A percentile compares a stretch with the other conserved stretches of the same genome.
Evolutionary conservation across 2,797 vertebrate species (phyloP).

Genomic region (Masticophis lateralis): DNA sequence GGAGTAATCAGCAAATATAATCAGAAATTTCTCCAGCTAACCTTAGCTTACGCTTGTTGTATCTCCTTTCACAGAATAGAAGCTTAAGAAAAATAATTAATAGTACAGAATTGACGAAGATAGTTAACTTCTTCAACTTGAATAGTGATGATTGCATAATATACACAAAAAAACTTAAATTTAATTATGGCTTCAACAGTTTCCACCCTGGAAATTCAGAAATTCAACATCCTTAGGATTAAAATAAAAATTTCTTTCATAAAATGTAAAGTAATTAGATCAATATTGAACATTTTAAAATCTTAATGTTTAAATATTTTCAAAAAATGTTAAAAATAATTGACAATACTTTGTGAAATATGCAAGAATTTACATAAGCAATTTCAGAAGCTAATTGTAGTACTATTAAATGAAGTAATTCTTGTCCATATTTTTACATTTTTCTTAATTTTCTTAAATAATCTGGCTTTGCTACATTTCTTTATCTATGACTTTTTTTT

Average conservation of each 20-base stretch:
- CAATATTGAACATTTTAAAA: background rate
- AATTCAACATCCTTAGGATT: background rate
- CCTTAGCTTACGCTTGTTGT: background rate
- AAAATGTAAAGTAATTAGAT: background rate
- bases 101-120: background rate
- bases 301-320: background rate
- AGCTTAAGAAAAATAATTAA: background rate
- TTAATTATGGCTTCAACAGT: background rate
- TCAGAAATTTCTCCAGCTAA: background rate
- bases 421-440: background rate
- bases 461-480: background rate
- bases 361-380: background rate
- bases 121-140: background rate
- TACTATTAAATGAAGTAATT: background rate
- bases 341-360: background rate
- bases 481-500: background rate
- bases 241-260: background rate
- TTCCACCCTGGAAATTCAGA: background rate
- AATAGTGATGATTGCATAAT: background rate
- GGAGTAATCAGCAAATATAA: background rate
- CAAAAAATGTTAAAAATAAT: background rate
- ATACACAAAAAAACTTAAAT: background rate
- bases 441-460: background rate
- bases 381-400: background rate
- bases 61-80: background rate